Evolutionary conservation across 2,797 vertebrate species (phyloP), one percentile per base, ranked within the genome.

Genomic region (Chaetodon trifasciatus): DNA sequence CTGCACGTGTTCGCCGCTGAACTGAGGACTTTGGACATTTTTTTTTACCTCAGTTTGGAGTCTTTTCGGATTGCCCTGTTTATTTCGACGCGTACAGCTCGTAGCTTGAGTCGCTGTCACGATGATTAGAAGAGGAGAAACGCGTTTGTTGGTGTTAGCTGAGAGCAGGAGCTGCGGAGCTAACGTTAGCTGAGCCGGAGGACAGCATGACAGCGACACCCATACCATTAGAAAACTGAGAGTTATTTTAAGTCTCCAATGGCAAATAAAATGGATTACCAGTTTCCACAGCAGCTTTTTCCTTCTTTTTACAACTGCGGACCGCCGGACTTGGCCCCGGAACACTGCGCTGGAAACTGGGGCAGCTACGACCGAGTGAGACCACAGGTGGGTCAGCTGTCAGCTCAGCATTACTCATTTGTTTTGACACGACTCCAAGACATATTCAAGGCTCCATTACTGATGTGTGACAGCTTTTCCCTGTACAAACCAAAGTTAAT

Each of bases 211-310:
- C n/a, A 0, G 1, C 2, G 37, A 24, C 52, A n/a, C 44, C 0
- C 0, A 1, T 5, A 0, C 2, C 8, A 4, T 1, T 7, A 23
- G 13, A 19, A 21, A 4, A 0, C 12, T 0, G 1, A 0, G 8
- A 2, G 16, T 1, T 35, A 0, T 2, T 8, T 5, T 2, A 6
- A 23, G 1, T 3, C 0, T 0, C 21, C 0, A 9, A 8, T 3
- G 32, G 15, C 10, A 15, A 7, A 37, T 15, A 19, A n/a, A 35
- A 93, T 93, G 95, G 93, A 95, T 75, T 75, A 68, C 42, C 75
- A 60, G 24, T 96, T 96, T 49, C 95, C 95, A 0, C 13, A 1
- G 15, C 83, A 91, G 56, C 93, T 95, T 13, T 96, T 94, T 0
- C 94, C 95, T 0, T 75, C 80, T 1, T 93, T 91, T 58, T 95